phyloP scores from a whole-genome alignment of 64 coral and sea anemone species.

The Cladopsammia gracilis region DNA sequence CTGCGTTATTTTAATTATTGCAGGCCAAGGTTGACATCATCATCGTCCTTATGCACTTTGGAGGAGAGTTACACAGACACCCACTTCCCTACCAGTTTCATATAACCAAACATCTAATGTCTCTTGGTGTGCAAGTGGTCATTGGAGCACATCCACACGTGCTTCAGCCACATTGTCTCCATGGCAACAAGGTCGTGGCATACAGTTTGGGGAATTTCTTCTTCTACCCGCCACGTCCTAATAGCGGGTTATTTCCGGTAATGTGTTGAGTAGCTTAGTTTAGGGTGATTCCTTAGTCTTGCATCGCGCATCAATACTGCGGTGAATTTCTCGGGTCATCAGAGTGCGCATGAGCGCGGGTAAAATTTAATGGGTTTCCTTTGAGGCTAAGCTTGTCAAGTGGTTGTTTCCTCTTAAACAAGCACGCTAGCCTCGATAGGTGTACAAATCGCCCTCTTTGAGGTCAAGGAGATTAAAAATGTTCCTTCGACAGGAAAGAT shows the following conservation, averaged over 20 bases:
- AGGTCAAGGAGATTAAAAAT: too few species aligned
- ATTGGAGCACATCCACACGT: conserved; percentile 84
- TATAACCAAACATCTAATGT: conserved; percentile 47
- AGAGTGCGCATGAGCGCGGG: too few species aligned
- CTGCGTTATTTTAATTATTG: not conserved
- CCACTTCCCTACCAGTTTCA: conserved; percentile 23
- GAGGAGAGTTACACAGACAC: not conserved
- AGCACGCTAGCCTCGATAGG: too few species aligned
- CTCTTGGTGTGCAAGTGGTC: conserved; percentile 59
- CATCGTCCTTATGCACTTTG: conserved; percentile 77
- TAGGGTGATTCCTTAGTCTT: too few species aligned
- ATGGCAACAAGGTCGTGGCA: conserved; percentile 8
- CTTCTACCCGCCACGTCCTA: conserved; percentile 21
- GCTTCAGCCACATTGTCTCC: conserved; percentile 37
- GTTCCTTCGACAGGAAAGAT: too few species aligned
- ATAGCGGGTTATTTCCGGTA: not conserved
- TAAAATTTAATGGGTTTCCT: too few species aligned
- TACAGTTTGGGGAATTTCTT: conserved; percentile 75
- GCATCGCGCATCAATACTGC: too few species aligned
- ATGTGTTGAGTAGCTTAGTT: not conserved
- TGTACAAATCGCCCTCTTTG: too few species aligned
- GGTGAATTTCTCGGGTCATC: too few species aligned
- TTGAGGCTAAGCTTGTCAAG: too few species aligned
- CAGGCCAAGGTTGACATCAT: conserved; percentile 76
- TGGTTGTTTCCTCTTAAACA: too few species aligned